Base-by-base conservation (phyloP, 2,113 vertebrate species). In the Hiodon tergisus region DNA sequence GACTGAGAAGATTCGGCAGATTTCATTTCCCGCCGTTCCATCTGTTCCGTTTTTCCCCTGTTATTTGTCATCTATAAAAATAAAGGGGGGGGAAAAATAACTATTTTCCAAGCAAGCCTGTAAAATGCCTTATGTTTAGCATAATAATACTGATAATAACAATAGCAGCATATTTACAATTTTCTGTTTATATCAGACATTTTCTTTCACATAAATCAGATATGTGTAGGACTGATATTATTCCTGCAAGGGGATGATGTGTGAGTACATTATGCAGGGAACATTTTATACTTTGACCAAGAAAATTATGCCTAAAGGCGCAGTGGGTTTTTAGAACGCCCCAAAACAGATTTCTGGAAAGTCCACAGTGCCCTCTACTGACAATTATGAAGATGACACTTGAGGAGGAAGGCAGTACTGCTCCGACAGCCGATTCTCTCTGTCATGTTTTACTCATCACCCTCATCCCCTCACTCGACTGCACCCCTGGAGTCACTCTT, bases 361-460 rank as follows among this genome's bases (percentile, higher is more conserved):
- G 85, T 59, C 81, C 86, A 89, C 85, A 92, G 79, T 89, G 89
- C 78, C 89, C 87, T 87, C 90, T 87, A 78, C 78, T 87, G 86
- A 79, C n/a, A 7, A 6, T n/a, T 61, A 2, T 62, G 11, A 6
- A 62, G 10, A 74, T 60, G 14, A 14, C 53, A 31, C 69, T 53
- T 50, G 8, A 16, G 57, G 53, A 17, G n/a, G 6, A 1, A 66
- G 31, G 17, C 31, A 31, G 17, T 46, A 31, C 52, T 53, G 67
- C 31, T 69, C 31, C 31, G 47, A 8, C 13, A 57, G 16, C 14
- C 53, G 3, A n/a, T 65, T 9, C 4, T 5, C 51, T 55, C n/a
- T 55, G 10, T 16, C 55, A 51, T 52, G 48, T 68, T 52, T 50
- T 50, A 47, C 48, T 68, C 5, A 9, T 48, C 47, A 69, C 2